Base-by-base conservation (phyloP, 64 coral and sea anemone genomes). In the Dendrophyllia cribrosa region DNA sequence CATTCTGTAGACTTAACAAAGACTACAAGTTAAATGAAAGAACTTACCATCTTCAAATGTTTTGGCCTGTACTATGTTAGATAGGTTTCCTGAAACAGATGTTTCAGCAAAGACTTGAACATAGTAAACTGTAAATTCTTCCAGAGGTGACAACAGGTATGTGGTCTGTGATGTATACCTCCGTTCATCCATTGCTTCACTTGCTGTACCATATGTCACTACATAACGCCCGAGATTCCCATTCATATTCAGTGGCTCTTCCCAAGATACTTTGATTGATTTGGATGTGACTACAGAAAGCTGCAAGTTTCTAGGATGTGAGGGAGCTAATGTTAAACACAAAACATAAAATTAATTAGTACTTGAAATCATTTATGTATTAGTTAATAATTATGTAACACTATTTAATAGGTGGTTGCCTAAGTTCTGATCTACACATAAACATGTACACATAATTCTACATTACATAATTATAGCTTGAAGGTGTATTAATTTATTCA, bases 51-150 rank as follows among this genome's bases (percentile, higher is more conserved):
- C 89, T 61, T 91, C 78, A 1, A 65, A 7, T 74, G 89, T 91
- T 44, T 47, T 91, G 14, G 70, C 89, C 19, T 66, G 12, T 8
- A 59, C 45, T 50, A 83, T 91, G 7, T 63, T 14, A 3, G 89
- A 91, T 1, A 77, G 2, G 4, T 70, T 2, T 21, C 89, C 89
- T 14, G 89, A 72, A 8, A 91, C 25, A 34, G 0, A 3, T 17
- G 89, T 91, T 69, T 91, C 77, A 50, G 77, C 89, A 74, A 21
- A 48, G 0, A 91, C 66, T 46, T 78, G 66, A 56, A 91, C 53
- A 75, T 56, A 75, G 26, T 91, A 91, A 0, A 19, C 43, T 14
- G 78, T 60, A 51, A 60, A 83, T 70, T 91, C 89, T 7, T 91
- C 51, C n/a, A 91, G 78, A n/a, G 49, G 7, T 9, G 45, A 13